These are phyloP conservation scores for Laticauda laticaudata DNA, from an alignment of 2,113 vertebrate species.

Conservation along the genomic window DNA sequence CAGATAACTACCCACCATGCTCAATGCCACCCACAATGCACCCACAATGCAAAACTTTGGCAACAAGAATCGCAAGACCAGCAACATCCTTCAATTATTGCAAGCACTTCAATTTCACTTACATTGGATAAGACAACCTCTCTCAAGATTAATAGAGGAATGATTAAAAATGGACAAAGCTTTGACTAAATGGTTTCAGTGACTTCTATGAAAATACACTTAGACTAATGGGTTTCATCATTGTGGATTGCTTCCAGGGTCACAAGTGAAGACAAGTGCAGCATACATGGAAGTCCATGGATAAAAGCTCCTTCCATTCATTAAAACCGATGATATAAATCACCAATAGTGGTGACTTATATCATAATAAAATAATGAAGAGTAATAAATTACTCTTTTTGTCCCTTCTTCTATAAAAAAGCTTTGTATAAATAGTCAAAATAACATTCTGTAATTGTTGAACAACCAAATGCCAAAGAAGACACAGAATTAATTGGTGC, in stretches of 20 bases:
- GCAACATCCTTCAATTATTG: slow-evolving; percentile 4
- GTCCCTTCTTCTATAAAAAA: neutral
- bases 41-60: neutral
- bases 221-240: slow-evolving; percentile 35
- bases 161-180: slow-evolving; percentile 41
- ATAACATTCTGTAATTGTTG: neutral
- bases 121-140: slow-evolving; percentile 24
- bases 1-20: slow-evolving; percentile 1
- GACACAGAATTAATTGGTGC: neutral
- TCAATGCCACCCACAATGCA: slow-evolving; percentile 14
- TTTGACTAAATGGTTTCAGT: slow-evolving; percentile 33
- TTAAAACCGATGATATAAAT: neutral
- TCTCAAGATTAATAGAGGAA: slow-evolving; percentile 37
- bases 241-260: slow-evolving; percentile 16
- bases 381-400: neutral
- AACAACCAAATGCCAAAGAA: neutral
- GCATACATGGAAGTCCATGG: neutral
- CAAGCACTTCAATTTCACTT: slow-evolving; percentile 15
- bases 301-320: rapidly evolving
- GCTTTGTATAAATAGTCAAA: neutral
- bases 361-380: neutral
- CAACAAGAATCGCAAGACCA: neutral
- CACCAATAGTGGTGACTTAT: neutral
- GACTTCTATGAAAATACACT: slow-evolving; percentile 39
- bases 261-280: slow-evolving; percentile 36